Conservation (phyloP, 1,140 invertebrate genomes). For the Penaeus japonicus region DNA sequence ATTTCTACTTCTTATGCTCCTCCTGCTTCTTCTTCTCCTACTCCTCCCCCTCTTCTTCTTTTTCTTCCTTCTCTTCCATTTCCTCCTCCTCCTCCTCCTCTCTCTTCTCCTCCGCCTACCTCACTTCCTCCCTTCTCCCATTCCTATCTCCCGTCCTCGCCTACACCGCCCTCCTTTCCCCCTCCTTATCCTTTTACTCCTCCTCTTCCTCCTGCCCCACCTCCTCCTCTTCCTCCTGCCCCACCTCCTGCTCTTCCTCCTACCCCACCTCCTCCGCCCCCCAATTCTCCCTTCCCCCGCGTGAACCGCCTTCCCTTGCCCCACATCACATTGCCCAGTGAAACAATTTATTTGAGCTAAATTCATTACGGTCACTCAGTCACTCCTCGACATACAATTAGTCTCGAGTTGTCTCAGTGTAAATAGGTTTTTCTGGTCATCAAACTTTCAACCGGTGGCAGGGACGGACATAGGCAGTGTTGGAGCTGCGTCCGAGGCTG, state of each 20-base stretch:
- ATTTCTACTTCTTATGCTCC: too few relatives aligned
- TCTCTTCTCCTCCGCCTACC: background rate
- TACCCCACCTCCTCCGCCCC: background rate
- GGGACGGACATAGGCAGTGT: background rate
- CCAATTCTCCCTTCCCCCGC: background rate
- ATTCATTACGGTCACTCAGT: conserved; percentile 24
- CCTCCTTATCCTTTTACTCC: background rate
- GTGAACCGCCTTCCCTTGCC: too few relatives aligned
- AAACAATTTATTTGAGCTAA: background rate
- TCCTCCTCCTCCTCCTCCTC: background rate
- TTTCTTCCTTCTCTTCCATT: too few relatives aligned
- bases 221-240: background rate
- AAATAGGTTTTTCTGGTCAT: conserved; percentile 15
- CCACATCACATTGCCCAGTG: background rate
- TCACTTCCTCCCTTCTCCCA: background rate
- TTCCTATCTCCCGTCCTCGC: background rate
- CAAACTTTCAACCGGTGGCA: conserved; percentile 18
- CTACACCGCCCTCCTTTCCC: background rate
- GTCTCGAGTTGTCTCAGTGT: conserved; percentile 10
- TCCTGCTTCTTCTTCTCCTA: too few relatives aligned
- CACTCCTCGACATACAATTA: conserved; percentile 14
- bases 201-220: background rate
- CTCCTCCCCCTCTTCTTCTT: too few relatives aligned
- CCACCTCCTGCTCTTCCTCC: background rate
- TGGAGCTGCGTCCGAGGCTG: background rate